A percentile compares a stretch with the other conserved stretches of the same genome.
Evolutionary conservation across 2,888 invertebrate species (phyloP).

Genomic region (Spilarctia lutea): DNA sequence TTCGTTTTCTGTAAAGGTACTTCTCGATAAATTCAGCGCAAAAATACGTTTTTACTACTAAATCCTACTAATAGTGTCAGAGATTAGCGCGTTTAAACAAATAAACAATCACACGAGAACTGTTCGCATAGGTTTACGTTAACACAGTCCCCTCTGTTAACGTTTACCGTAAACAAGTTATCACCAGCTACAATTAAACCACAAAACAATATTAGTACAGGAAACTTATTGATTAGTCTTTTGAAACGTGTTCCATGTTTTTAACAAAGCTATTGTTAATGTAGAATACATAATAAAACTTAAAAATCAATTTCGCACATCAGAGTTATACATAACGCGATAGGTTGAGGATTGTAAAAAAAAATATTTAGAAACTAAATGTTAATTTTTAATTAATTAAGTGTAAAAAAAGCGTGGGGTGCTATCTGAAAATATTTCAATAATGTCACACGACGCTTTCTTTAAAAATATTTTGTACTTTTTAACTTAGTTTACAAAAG

Average conservation of each 20-base stretch:
- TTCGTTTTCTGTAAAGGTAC: too few relatives aligned
- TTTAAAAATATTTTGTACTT: too few relatives aligned
- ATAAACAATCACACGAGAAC: not conserved
- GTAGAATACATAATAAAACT: not conserved
- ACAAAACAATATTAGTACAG: not conserved
- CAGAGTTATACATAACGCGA: not conserved
- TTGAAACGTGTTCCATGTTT: not conserved
- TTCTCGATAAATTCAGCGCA: too few relatives aligned
- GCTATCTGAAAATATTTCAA: too few relatives aligned
- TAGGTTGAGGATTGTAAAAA: not conserved
- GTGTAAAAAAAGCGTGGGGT: too few relatives aligned
- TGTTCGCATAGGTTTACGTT: not conserved
- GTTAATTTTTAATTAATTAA: too few relatives aligned
- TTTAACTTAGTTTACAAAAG: too few relatives aligned
- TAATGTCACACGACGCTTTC: too few relatives aligned
- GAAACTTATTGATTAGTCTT: not conserved
- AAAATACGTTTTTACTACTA: not conserved
- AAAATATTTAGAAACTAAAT: too few relatives aligned
- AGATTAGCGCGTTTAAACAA: not conserved
- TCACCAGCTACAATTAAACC: not conserved
- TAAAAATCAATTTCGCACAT: not conserved
- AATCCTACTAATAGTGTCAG: not conserved
- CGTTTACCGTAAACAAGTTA: not conserved
- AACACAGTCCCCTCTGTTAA: not conserved
- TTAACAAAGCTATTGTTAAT: not conserved